Conservation (phyloP, 2,888 invertebrate genomes). For the Cheilosia urbana region DNA sequence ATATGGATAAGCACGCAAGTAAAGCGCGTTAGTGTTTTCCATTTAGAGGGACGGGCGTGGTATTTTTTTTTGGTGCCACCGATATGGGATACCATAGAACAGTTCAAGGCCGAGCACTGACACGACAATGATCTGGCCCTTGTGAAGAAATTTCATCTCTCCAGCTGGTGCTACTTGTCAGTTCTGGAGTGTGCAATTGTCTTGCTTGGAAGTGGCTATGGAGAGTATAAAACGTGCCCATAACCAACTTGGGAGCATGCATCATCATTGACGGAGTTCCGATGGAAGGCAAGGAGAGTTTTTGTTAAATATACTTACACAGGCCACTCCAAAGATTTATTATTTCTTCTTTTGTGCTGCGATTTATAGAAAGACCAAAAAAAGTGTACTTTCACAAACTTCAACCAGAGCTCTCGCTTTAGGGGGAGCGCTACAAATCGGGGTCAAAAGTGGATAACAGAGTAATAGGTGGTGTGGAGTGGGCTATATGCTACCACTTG, state of each 20-base stretch:
- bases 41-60: conserved; percentile 5
- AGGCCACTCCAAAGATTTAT: background rate
- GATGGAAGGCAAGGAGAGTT: background rate
- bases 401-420: background rate
- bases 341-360: conserved; percentile 10
- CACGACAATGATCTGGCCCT: conserved; percentile 21
- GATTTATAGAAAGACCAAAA: conserved; percentile 10
- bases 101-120: conserved; percentile 62
- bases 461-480: conserved; percentile 50
- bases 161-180: background rate
- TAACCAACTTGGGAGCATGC: conserved; percentile 30
- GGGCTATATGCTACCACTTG: conserved; percentile 43
- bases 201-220: conserved; percentile 23
- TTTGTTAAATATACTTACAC: background rate
- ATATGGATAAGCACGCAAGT: conserved; percentile 28
- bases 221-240: background rate
- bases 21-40: conserved; percentile 1
- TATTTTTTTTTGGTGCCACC: background rate
- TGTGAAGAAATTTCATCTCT: conserved; percentile 30
- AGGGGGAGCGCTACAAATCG: conserved; percentile 6
- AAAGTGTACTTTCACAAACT: conserved; percentile 3
- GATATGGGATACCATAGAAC: background rate
- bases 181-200: conserved; percentile 21
- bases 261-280: conserved; percentile 7
- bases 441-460: conserved; percentile 67